A percentile compares a stretch with the other conserved stretches of the same genome.
Evolutionary conservation across 2,797 vertebrate species (phyloP).

Genomic region (Vultur gryphus): DNA sequence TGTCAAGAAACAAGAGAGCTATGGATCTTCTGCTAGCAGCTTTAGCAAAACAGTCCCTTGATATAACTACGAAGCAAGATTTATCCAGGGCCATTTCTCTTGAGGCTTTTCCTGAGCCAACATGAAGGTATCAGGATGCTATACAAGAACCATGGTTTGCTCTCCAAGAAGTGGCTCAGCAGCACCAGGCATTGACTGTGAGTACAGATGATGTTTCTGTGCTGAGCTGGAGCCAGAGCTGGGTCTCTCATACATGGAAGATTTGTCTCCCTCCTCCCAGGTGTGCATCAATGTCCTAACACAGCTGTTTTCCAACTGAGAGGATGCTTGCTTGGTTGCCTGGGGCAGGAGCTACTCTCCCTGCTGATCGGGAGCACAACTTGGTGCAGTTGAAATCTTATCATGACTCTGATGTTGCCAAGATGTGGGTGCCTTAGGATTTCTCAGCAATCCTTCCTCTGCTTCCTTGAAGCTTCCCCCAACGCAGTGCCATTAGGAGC

Average conservation of each 20-base stretch:
- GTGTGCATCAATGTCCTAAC: neutral
- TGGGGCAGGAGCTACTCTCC: neutral
- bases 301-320: neutral
- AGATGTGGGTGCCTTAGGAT: neutral
- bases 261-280: neutral
- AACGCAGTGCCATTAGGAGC: neutral
- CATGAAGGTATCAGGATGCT: neutral
- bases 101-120: neutral
- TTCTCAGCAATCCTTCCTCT: neutral
- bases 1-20: slow-evolving; percentile 17
- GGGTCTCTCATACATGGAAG: neutral
- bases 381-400: neutral
- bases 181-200: neutral
- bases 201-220: neutral
- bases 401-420: neutral
- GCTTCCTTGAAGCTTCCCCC: neutral
- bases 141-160: neutral
- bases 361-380: neutral
- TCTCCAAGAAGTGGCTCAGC: neutral
- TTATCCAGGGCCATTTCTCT: neutral
- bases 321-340: neutral
- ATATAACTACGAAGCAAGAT: neutral
- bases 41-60: neutral
- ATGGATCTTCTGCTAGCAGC: neutral
- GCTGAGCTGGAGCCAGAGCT: neutral